These are phyloP conservation scores for Luscinia megarhynchos DNA, from an alignment of 2,797 vertebrate genomes.

Conservation along the genomic window DNA sequence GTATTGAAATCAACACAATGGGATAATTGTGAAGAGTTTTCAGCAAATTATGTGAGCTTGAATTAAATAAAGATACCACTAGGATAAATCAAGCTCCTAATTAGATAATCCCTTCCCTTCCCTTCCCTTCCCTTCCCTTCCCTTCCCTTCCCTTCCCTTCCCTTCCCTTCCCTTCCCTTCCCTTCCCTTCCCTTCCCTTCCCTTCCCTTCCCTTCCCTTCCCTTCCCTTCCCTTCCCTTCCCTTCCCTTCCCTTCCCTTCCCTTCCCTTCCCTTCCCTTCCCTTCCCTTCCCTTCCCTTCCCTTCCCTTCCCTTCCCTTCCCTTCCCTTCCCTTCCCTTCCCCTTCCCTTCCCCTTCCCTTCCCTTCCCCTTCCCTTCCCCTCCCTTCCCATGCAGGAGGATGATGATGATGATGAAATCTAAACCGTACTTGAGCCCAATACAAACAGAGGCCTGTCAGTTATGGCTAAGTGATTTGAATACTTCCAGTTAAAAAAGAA, in stretches of 20 bases:
- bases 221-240: neutral
- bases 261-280: neutral
- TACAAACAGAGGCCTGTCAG: neutral
- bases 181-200: too few relatives aligned
- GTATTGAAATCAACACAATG: neutral
- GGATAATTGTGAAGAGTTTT: neutral
- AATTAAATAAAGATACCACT: neutral
- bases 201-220: neutral
- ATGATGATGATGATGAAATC: neutral
- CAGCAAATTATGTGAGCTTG: neutral
- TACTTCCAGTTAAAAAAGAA: neutral
- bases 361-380: neutral
- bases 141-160: neutral
- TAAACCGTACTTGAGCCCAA: neutral
- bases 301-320: neutral
- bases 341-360: neutral
- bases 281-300: neutral
- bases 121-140: neutral
- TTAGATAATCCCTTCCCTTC: neutral
- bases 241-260: neutral
- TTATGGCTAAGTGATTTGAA: neutral
- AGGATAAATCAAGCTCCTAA: neutral
- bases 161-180: neutral
- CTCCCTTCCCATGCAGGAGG: too few relatives aligned
- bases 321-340: neutral